Percentiles rank a stretch among this genome's conserved stretches.
These are phyloP conservation scores for Diplodus sargus DNA, from an alignment of 2,797 vertebrate genomes.

Conservation along the genomic window DNA sequence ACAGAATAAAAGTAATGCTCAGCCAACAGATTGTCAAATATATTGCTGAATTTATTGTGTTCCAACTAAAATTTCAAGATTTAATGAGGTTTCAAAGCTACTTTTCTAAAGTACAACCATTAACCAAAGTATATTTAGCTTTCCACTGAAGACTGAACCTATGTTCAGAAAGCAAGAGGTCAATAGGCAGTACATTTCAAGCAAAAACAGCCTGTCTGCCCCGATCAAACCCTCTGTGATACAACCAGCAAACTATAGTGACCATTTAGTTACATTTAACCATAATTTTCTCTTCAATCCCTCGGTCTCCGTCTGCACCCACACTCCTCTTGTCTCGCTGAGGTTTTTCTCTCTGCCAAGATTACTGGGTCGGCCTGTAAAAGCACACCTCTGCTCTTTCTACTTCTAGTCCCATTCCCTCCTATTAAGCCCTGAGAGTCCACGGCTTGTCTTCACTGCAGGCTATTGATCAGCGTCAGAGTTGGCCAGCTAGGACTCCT, in stretches of 20 bases:
- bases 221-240: slow-evolving; percentile 23
- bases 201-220: slow-evolving; percentile 19
- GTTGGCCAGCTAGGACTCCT: slow-evolving; percentile 45
- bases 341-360: slow-evolving; percentile 56
- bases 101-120: not conserved
- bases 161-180: slow-evolving; percentile 12
- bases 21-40: not conserved
- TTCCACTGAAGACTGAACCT: slow-evolving; percentile 6
- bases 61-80: not conserved
- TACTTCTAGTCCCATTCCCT: slow-evolving; percentile 55
- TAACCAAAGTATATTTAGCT: slow-evolving; percentile 23
- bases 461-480: slow-evolving; percentile 74
- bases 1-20: too few relatives aligned
- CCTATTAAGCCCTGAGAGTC: slow-evolving; percentile 70
- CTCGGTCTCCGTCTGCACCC: slow-evolving; percentile 5
- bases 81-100: not conserved
- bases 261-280: slow-evolving; percentile 63
- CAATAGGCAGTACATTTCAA: slow-evolving; percentile 10
- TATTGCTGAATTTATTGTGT: not conserved
- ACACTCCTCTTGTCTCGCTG: slow-evolving; percentile 36
- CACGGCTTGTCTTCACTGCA: slow-evolving; percentile 56
- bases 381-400: slow-evolving; percentile 72
- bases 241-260: slow-evolving; percentile 39
- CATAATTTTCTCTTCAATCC: slow-evolving; percentile 44
- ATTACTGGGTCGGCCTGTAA: slow-evolving; percentile 65